These are phyloP conservation scores for Tokudaia tokunoshimensis DNA, from an alignment of 2,797 vertebrate species.

Conservation along the genomic window DNA sequence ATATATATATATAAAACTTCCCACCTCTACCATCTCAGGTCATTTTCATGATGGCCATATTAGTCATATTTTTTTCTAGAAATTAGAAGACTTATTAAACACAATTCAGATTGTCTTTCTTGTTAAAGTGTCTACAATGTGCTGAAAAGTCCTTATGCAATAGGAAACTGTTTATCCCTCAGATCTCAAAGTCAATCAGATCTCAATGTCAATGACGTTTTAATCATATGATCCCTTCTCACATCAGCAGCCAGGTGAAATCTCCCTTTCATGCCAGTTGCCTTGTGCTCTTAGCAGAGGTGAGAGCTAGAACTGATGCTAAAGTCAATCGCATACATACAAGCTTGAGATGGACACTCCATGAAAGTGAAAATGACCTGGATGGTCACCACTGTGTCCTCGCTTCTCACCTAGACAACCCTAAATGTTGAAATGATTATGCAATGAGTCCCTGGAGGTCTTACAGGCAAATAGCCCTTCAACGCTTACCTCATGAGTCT, in stretches of 20 bases:
- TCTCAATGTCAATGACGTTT: conserved; percentile 14
- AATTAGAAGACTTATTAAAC: conserved; percentile 21
- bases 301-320: neutral
- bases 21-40: neutral
- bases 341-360: neutral
- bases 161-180: conserved; percentile 23
- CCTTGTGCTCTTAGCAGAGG: neutral
- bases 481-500: neutral
- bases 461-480: neutral
- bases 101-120: neutral
- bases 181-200: neutral
- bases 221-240: neutral
- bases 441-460: neutral
- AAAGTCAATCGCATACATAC: neutral
- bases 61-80: neutral
- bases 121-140: neutral
- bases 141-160: neutral
- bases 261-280: neutral
- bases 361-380: neutral
- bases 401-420: neutral
- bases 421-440: neutral
- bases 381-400: neutral
- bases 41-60: neutral
- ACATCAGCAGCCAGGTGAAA: neutral
- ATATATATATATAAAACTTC: neutral